Evolutionary conservation across 2,113 vertebrate species (phyloP), one percentile per base, ranked within the genome.

Genomic region (Ahaetulla prasina): DNA sequence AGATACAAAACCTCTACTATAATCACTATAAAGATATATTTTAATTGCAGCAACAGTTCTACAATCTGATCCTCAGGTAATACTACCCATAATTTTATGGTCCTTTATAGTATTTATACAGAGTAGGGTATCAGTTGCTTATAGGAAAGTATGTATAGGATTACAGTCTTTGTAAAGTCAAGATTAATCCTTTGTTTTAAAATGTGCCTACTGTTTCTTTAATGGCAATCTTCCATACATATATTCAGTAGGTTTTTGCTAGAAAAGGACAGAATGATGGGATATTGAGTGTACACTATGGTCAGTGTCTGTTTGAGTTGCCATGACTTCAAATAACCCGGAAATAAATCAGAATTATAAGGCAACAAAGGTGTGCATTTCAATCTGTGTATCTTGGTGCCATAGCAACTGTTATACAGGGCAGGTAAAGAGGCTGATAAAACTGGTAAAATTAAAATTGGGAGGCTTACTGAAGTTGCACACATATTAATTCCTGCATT

Each of bases 351-450:
- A 47, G 55, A 91, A 89, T 87, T 84, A 92, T 57, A 87, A 87
- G 50, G 18, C 35, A 89, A 23, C 52, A 55, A 86, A 91, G 63
- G 68, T 93, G 50, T 92, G 57, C 27, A n/a, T n/a, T 16, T 23
- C 53, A 89, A 52, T 89, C 92, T 94, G 93, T 95, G 92, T 94
- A 92, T 49, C 39, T 80, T 49, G 50, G 90, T 93, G 47, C 89
- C 94, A 92, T 93, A 91, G 95, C 93, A 95, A 95, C 95, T 86
- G 60, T 50, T 91, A 90, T 60, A 47, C 52, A 92, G 89, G 74
- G 63, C 63, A 95, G 92, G 84, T 94, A 90, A 94, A 95, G 86
- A 89, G 91, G 50, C 47, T 47, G 55, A 90, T 87, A 89, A 63
- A 91, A 89, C 68, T 88, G 43, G 54, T 85, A 53, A 68, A 89